Percentiles rank a stretch among this genome's conserved stretches.
Conservation (phyloP, 2,888 invertebrate species). For the Bruchidius siliquastri region DNA sequence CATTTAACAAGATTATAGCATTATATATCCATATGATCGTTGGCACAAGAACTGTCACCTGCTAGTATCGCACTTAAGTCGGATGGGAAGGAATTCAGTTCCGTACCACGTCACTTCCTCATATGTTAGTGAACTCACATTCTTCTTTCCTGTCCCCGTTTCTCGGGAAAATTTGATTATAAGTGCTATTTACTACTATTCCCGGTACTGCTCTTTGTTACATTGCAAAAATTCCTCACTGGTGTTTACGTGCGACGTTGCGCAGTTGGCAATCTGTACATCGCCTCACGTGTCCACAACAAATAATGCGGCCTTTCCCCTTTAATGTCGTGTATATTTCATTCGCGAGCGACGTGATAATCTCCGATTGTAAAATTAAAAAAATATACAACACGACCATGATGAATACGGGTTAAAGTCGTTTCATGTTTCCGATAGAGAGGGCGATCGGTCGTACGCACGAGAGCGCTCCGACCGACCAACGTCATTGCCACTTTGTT, state of each 20-base stretch:
- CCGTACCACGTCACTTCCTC: no score
- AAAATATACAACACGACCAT: neutral
- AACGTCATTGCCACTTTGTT: neutral
- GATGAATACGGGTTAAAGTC: neutral
- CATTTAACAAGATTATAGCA: no score
- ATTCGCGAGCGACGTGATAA: neutral
- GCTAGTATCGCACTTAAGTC: no score
- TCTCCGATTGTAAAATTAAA: neutral
- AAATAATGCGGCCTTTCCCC: neutral
- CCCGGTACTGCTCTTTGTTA: no score
- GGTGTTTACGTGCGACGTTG: neutral
- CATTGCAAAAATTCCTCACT: no score
- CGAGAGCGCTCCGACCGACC: neutral
- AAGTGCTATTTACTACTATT: no score
- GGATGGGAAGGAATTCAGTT: no score
- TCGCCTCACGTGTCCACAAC: neutral
- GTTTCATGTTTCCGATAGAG: neutral
- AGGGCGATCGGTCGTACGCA: neutral
- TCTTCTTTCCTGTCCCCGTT: no score
- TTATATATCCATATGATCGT: no score
- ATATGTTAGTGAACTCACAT: no score
- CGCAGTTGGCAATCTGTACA: neutral
- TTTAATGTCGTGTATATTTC: neutral
- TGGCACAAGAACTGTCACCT: no score
- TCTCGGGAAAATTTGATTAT: no score